A percentile compares a stretch with the other conserved stretches of the same genome.
Conservation (phyloP, 2,797 vertebrate species). For the Urocyon cinereoargenteus region DNA sequence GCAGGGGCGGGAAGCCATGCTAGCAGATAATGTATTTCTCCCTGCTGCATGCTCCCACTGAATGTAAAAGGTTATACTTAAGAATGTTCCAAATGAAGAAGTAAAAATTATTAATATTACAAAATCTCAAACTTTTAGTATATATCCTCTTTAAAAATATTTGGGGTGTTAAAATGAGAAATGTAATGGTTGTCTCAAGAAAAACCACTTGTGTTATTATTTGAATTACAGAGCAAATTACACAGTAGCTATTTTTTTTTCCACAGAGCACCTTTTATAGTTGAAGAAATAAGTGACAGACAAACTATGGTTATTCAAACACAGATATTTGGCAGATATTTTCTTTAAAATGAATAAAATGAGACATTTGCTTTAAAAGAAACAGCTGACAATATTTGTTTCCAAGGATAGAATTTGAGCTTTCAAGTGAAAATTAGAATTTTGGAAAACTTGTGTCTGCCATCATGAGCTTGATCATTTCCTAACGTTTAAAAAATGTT, state of each 20-base stretch:
- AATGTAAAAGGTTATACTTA: background rate
- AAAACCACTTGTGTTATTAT: background rate
- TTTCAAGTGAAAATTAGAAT: background rate
- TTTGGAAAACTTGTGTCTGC: background rate
- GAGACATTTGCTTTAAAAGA: background rate
- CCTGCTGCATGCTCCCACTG: accelerated
- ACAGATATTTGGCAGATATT: background rate
- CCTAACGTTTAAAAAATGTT: background rate
- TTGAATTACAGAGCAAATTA: background rate
- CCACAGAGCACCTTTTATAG: background rate
- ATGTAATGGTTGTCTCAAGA: background rate
- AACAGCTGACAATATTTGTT: background rate
- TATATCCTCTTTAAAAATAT: background rate
- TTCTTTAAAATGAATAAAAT: background rate
- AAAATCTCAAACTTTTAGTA: background rate
- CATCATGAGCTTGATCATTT: background rate
- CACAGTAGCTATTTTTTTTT: background rate
- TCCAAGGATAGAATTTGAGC: background rate
- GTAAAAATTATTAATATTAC: background rate
- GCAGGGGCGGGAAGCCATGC: accelerated
- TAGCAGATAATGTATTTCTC: background rate
- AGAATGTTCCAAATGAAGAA: background rate
- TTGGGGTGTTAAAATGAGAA: background rate
- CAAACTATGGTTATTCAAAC: background rate
- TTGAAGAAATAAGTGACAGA: background rate